A percentile compares a stretch with the other conserved stretches of the same genome.
phyloP scores from a whole-genome alignment of 2,888 invertebrate genomes.

The Eupeodes luniger region DNA sequence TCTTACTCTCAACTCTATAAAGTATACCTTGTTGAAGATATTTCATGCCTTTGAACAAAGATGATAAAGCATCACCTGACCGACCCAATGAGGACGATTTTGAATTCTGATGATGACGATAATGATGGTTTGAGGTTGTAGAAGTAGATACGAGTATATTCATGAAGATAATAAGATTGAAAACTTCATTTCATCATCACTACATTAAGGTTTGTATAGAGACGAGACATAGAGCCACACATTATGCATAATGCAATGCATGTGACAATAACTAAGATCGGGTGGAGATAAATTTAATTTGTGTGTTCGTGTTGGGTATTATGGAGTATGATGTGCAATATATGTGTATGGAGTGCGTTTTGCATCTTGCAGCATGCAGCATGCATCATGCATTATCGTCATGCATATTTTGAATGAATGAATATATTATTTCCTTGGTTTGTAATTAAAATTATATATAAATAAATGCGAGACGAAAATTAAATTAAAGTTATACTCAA shows the following conservation, averaged over 20 bases:
- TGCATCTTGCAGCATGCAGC: not conserved
- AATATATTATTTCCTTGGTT: not conserved
- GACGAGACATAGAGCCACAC: not conserved
- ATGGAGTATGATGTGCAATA: not conserved
- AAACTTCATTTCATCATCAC: slow-evolving; percentile 12
- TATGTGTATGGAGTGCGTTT: not conserved
- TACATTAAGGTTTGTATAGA: not conserved
- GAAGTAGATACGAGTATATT: not conserved
- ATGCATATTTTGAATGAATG: slow-evolving; percentile 1
- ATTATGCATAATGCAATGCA: no score
- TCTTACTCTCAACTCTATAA: not conserved
- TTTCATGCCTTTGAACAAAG: slow-evolving; percentile 8
- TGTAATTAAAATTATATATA: no score
- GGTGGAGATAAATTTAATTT: not conserved
- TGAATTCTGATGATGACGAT: not conserved
- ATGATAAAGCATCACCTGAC: not conserved
- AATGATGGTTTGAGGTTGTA: not conserved
- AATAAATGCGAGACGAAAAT: not conserved
- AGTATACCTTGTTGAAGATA: not conserved
- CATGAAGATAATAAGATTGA: slow-evolving; percentile 6
- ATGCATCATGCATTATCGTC: not conserved
- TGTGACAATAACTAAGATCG: slow-evolving; percentile 8
- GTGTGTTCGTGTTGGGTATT: no score
- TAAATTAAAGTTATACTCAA: not conserved
- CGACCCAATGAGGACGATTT: not conserved